Evolutionary conservation across 2,888 invertebrate species (phyloP), one percentile per base, ranked within the genome.

Genomic region (Lithodes maja): DNA sequence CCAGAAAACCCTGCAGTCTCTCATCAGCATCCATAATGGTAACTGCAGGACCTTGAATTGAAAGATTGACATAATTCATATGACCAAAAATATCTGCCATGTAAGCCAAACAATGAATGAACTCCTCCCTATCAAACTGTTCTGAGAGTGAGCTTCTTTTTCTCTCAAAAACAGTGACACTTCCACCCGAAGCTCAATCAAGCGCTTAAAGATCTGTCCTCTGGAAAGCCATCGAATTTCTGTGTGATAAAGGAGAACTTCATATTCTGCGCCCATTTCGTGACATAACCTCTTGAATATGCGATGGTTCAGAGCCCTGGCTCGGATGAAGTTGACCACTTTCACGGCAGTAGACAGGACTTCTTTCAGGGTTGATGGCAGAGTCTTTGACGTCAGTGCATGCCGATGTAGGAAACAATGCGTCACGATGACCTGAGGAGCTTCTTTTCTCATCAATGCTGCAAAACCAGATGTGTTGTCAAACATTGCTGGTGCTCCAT

Each of bases 171-270:
- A 82, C 7, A 92, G 33, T 15, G 83, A 54, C 12, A 71, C 52
- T 78, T 84, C 61, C 33, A 71, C 61, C 50, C 74, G 53, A 33
- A 86, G 69, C 79, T 89, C 71, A 80, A 53, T 53, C 77, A 84
- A 69, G 68, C 84, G 49, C 79, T 54, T 77, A 53, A 92, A 50
- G 75, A 85, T 61, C 79, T 68, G 75, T 54, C 85, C 61, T 55
- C 85, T 75, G 50, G 61, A 78, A 52, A 92, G 90, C 92, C 92
- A 92, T 9, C 87, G 61, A 33, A 92, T 90, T 83, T 92, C 90
- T 50, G 90, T 92, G 84, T 92, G 89, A 61, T 49, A 92, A 9
- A 92, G 89, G 15, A 91, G 90, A 17, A 92, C 86, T 80, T 68
- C 61, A 86, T 91, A 71, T 50, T 86, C 71, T 75, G 55, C 69